Evolutionary conservation across 2,113 vertebrate species (phyloP).

Genomic region (Mastomys coucha): DNA sequence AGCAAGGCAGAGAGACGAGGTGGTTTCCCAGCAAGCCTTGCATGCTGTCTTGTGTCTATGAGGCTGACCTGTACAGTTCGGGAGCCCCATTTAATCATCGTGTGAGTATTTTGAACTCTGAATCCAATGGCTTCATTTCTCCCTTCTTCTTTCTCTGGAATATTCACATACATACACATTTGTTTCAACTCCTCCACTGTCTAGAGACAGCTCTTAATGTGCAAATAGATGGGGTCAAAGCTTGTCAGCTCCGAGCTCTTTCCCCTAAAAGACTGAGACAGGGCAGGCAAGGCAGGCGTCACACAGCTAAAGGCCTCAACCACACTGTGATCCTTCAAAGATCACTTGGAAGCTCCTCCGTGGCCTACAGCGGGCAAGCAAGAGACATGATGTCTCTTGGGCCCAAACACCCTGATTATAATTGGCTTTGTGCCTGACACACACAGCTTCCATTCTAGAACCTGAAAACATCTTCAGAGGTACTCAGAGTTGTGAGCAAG

Average conservation of each 20-base stretch:
- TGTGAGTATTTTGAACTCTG: slow-evolving; percentile 62
- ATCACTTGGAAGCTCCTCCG: slow-evolving; percentile 94
- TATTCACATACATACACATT: slow-evolving; percentile 85
- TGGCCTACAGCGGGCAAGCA: slow-evolving; percentile 91
- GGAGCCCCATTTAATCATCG: slow-evolving; percentile 86
- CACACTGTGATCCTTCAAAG: slow-evolving; percentile 92
- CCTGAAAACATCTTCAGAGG: slow-evolving; percentile 79
- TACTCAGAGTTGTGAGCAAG: slow-evolving; percentile 10
- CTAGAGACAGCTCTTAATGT: slow-evolving; percentile 85
- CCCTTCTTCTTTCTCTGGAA: slow-evolving; percentile 54
- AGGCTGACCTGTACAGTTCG: slow-evolving; percentile 82
- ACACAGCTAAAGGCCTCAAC: slow-evolving; percentile 88
- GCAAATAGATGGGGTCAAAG: slow-evolving; percentile 85
- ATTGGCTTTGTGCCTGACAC: slow-evolving; percentile 71
- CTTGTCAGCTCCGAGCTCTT: slow-evolving; percentile 66
- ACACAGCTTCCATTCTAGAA: slow-evolving; percentile 75
- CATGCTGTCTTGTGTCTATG: slow-evolving; percentile 80
- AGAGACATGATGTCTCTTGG: slow-evolving; percentile 80
- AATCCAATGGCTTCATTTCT: slow-evolving; percentile 77
- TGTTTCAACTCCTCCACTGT: slow-evolving; percentile 79
- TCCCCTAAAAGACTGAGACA: slow-evolving; percentile 74
- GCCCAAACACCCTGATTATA: slow-evolving; percentile 73
- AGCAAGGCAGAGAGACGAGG: not conserved
- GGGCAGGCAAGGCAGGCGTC: slow-evolving; percentile 86
- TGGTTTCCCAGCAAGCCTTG: slow-evolving; percentile 77